These are phyloP conservation scores for Trichacis sp. DNA, from an alignment of 2,888 invertebrate species.

Conservation along the genomic window DNA sequence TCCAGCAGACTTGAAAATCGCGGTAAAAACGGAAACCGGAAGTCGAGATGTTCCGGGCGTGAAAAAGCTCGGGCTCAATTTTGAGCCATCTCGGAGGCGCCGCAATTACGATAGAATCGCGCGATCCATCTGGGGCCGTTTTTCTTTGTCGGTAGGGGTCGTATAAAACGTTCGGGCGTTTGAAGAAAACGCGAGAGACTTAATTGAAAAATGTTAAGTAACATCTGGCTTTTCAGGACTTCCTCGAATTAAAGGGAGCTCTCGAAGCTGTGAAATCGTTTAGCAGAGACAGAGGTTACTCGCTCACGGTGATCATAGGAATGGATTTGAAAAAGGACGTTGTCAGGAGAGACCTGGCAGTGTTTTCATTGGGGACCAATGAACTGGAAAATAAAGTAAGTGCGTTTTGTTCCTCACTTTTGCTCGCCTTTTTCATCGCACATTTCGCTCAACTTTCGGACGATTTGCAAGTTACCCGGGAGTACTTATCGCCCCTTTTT, in stretches of 20 bases:
- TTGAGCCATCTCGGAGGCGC: not conserved
- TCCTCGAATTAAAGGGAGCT: constrained; percentile 70
- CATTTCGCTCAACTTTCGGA: constrained; percentile 25
- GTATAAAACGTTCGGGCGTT: not conserved
- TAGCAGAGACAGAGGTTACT: constrained; percentile 66
- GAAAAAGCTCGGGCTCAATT: not conserved
- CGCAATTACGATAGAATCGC: not conserved
- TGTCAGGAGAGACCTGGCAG: constrained; percentile 74
- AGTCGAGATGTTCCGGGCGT: not conserved
- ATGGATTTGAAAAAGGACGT: constrained; percentile 71
- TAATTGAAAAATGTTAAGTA: constrained; percentile 48
- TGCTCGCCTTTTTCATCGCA: constrained; percentile 21
- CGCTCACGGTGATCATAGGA: constrained; percentile 74
- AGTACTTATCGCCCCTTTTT: constrained; percentile 21
- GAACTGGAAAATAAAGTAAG: constrained; percentile 57
- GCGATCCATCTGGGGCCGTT: not conserved
- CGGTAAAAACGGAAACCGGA: not conserved
- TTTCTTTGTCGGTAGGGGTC: not conserved
- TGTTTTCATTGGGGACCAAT: constrained; percentile 66
- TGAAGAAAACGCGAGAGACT: not conserved
- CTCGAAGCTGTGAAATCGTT: constrained; percentile 71
- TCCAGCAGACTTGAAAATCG: not conserved
- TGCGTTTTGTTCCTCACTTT: constrained; percentile 31
- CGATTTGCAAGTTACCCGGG: constrained; percentile 18
- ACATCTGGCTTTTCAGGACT: constrained; percentile 68